Evolutionary conservation across 2,113 vertebrate species (phyloP), one percentile per base, ranked within the genome.

Genomic region (Oriolus oriolus): DNA sequence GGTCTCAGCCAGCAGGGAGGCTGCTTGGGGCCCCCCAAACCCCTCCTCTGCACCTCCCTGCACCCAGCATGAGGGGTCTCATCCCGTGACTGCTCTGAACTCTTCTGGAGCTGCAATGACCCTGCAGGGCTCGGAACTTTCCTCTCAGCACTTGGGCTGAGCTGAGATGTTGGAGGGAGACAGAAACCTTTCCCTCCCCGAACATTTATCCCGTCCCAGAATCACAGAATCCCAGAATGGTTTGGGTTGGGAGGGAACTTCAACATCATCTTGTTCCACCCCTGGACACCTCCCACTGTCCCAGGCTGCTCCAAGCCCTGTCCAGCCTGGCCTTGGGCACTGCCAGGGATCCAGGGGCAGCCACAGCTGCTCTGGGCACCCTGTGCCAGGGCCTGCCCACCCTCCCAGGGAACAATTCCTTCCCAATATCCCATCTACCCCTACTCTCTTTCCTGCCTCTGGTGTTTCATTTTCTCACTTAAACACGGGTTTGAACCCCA

Each of bases 1-100:
- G 18, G 5, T n/a, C 66, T 64, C 0, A 0, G 57, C 28, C 63
- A 22, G 9, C 0, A 6, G 6, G 31, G 57, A 33, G 11, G n/a
- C 4, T 83, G 20, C 12, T 37, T 11, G 18, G 28, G 11, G 0
- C 3, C 8, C 35, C 61, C 10, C 21, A 28, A 26, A 24, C 7
- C 16, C 11, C 23, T 74, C 28, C 49, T 81, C 16, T 56, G 31
- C 37, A 53, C 16, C 64, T 59, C 19, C 23, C 30, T 47, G 27
- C 31, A n/a, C 22, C 37, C 59, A 47, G 64, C 9, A 11, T 6
- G 27, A 64, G 17, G 16, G 49, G 1, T 2, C 27, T 30, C 31
- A 13, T 8, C 14, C 63, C 24, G 4, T 1, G 22, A 35, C 35
- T 17, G 7, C 24, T 28, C 87, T 27, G 80, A 89, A 59, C 49